Conservation (phyloP, 2,113 vertebrate species). For the Lophotis ruficrista region DNA sequence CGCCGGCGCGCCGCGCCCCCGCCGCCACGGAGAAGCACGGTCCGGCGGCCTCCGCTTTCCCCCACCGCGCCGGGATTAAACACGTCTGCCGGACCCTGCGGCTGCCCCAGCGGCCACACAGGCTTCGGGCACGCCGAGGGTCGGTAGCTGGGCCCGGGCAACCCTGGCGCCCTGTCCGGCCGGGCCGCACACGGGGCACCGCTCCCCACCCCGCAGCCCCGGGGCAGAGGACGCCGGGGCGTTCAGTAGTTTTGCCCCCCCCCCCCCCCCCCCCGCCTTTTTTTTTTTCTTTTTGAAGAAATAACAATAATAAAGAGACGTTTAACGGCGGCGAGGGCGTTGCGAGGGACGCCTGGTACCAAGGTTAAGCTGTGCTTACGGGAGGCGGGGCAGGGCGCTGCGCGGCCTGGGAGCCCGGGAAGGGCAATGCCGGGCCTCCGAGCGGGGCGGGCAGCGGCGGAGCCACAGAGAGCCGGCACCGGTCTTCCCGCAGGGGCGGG, state of each 20-base stretch:
- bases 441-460: no score
- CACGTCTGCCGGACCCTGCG: no score
- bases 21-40: accelerated
- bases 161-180: not conserved
- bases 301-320: not conserved
- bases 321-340: not conserved
- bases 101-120: not conserved
- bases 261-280: no score
- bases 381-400: not conserved
- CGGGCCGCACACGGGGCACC: not conserved
- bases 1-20: not conserved
- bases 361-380: not conserved
- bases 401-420: not conserved
- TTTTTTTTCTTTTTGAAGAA: not conserved
- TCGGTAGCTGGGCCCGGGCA: not conserved
- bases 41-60: no score
- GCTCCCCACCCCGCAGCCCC: not conserved
- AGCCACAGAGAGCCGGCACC: no score
- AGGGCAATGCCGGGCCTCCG: no score
- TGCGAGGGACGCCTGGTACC: not conserved
- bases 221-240: no score
- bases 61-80: not conserved
- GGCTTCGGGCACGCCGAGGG: no score
- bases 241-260: no score
- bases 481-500: no score